These are phyloP conservation scores for Drosophila tripunctata DNA, from an alignment of 2,888 invertebrate genomes.

Conservation along the genomic window DNA sequence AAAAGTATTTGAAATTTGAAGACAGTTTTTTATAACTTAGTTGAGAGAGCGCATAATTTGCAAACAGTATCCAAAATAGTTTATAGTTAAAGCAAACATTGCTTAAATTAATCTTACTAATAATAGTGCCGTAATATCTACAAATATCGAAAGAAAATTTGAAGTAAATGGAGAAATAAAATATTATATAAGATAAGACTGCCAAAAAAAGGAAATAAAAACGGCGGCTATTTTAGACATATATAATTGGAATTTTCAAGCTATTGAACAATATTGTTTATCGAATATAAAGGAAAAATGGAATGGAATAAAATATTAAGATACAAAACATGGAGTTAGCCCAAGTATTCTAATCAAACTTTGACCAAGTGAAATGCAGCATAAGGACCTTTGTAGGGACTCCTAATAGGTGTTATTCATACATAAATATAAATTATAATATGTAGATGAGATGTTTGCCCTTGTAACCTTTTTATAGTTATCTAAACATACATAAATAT, in stretches of 20 bases:
- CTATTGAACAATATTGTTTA: conserved; percentile 49
- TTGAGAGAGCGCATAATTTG: conserved; percentile 18
- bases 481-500: conserved; percentile 32
- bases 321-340: conserved; percentile 21
- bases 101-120: conserved; percentile 7
- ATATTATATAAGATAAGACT: conserved; percentile 21
- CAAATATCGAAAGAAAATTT: conserved; percentile 21
- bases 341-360: conserved; percentile 52
- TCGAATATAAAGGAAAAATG: conserved; percentile 50
- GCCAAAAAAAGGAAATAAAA: no score
- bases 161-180: conserved; percentile 7
- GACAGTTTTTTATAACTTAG: conserved; percentile 57
- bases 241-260: conserved; percentile 41
- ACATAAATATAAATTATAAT: not conserved
- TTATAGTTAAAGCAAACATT: conserved; percentile 28
- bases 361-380: conserved; percentile 56
- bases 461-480: conserved; percentile 26
- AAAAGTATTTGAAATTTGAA: conserved; percentile 54
- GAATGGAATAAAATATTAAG: not conserved
- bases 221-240: conserved; percentile 43
- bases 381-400: conserved; percentile 44
- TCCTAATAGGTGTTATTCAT: conserved; percentile 40
- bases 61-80: conserved; percentile 48
- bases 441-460: conserved; percentile 26
- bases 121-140: conserved; percentile 43